Conservation (phyloP, 2,888 invertebrate species). For the Asteroscopus sphinx region DNA sequence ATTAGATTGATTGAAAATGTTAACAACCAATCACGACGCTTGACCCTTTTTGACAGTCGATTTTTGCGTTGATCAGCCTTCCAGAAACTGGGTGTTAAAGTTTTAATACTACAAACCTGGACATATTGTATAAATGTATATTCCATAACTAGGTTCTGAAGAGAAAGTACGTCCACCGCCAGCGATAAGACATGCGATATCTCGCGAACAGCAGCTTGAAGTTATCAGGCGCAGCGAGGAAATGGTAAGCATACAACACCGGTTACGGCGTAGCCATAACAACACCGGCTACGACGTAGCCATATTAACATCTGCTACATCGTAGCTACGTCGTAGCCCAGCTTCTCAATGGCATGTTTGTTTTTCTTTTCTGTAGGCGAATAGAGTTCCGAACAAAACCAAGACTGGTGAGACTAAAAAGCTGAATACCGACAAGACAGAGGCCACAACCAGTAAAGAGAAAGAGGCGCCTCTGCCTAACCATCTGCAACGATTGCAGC, state of each 20-base stretch:
- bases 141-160: constrained; percentile 82
- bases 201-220: constrained; percentile 95
- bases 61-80: too few relatives aligned
- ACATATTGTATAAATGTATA: too few relatives aligned
- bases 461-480: constrained; percentile 89
- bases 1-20: too few relatives aligned
- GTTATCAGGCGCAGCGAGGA: constrained; percentile 91
- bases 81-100: too few relatives aligned
- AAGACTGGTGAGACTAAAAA: constrained; percentile 23
- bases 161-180: constrained; percentile 78
- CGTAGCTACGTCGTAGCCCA: constrained; percentile 5
- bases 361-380: constrained; percentile 58
- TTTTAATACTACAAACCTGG: too few relatives aligned
- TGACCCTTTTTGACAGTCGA: too few relatives aligned
- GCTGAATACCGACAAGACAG: constrained; percentile 32
- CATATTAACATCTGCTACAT: not conserved
- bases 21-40: too few relatives aligned
- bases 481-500: constrained; percentile 92
- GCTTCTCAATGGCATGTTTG: not conserved
- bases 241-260: constrained; percentile 67
- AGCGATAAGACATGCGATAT: constrained; percentile 94
- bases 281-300: not conserved
- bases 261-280: not conserved
- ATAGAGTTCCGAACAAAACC: constrained; percentile 60
- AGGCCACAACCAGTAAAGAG: constrained; percentile 43